Percentiles rank a stretch among this genome's conserved stretches.
Conservation (phyloP, 2,888 invertebrate genomes). For the Azorinus chamasolen region DNA sequence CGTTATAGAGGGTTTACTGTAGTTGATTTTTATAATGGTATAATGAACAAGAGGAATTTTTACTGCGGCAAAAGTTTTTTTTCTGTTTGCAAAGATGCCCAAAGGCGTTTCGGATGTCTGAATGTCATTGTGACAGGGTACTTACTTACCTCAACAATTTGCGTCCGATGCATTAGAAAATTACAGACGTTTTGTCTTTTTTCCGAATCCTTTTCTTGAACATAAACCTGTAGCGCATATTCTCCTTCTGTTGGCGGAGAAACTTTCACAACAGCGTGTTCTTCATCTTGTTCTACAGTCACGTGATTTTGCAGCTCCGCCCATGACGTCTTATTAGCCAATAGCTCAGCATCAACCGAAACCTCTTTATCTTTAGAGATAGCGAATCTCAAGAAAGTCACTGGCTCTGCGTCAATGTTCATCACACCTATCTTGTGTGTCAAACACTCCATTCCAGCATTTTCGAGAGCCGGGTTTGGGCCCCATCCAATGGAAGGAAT, state of each 20-base stretch:
- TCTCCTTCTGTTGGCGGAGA: conserved; percentile 67
- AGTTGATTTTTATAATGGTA: no score
- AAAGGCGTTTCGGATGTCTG: no score
- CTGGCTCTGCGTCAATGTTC: conserved; percentile 55
- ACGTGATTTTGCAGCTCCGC: conserved; percentile 51
- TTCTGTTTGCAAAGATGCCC: no score
- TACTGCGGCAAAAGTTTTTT: no score
- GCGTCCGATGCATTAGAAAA: conserved; percentile 59
- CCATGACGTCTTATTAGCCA: conserved; percentile 45
- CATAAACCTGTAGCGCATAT: conserved; percentile 65
- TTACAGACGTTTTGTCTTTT: conserved; percentile 67
- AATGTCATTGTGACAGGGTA: no score
- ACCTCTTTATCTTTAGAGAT: conserved; percentile 45
- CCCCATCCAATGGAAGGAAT: conserved; percentile 68
- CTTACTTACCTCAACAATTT: conserved; percentile 65
- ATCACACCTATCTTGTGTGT: conserved; percentile 52
- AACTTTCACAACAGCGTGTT: conserved; percentile 54
- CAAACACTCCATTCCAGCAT: conserved; percentile 40
- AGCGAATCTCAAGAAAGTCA: conserved; percentile 59
- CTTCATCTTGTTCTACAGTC: conserved; percentile 39
- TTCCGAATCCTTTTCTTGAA: conserved; percentile 27
- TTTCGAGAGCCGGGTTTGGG: conserved; percentile 43
- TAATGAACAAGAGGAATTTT: no score
- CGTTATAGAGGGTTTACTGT: no score
- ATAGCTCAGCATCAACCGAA: conserved; percentile 59